A percentile compares a stretch with the other conserved stretches of the same genome.
Evolutionary conservation across 2,113 vertebrate species (phyloP).

Genomic region (Cyanoderma ruficeps): DNA sequence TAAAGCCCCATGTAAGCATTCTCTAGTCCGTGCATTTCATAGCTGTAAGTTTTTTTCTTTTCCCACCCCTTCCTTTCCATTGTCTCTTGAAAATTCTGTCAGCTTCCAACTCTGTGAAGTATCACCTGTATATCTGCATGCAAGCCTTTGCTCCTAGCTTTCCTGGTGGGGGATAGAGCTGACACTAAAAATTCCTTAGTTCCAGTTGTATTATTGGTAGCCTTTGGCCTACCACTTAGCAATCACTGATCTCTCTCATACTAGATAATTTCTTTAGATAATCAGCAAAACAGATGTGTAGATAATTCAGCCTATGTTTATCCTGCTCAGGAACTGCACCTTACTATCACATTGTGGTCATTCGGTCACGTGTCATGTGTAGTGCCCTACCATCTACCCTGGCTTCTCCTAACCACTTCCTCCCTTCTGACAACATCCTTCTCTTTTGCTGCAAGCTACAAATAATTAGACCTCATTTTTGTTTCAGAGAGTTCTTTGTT

Average conservation of each 20-base stretch:
- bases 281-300: background rate
- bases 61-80: background rate
- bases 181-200: background rate
- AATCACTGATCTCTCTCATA: background rate
- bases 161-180: background rate
- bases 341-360: conserved; percentile 4
- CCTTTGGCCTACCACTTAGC: background rate
- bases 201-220: background rate
- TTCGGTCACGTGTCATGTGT: background rate
- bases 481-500: background rate
- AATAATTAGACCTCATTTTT: background rate
- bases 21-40: background rate
- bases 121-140: background rate
- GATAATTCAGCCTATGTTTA: background rate
- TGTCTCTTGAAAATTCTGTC: background rate
- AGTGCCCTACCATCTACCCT: background rate
- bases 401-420: conserved; percentile 30
- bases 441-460: background rate
- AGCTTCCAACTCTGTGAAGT: background rate
- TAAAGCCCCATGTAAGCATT: background rate
- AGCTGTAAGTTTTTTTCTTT: background rate
- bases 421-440: background rate
- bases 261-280: background rate
- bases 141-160: background rate
- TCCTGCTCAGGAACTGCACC: background rate